These are phyloP conservation scores for Acanthosepion esculentum DNA, from an alignment of 2,888 invertebrate species.

Conservation along the genomic window DNA sequence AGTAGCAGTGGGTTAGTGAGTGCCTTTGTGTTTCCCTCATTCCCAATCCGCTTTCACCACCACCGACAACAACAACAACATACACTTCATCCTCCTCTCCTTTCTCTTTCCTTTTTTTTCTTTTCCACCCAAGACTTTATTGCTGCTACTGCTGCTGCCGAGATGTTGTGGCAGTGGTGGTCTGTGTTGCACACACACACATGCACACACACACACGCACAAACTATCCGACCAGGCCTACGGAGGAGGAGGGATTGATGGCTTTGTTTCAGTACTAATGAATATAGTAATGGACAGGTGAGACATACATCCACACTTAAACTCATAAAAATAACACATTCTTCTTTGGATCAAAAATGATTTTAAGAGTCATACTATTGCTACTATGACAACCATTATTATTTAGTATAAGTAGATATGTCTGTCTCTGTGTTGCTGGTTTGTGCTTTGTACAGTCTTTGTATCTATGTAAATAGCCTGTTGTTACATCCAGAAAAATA, in stretches of 20 bases:
- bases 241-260: conserved; percentile 33
- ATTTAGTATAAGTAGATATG: neutral
- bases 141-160: neutral
- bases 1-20: conserved; percentile 33
- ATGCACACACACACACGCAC: neutral
- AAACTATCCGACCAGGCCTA: conserved; percentile 33
- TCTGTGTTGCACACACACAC: neutral
- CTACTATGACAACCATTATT: neutral
- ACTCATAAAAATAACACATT: neutral
- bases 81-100: neutral
- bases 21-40: neutral
- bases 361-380: neutral
- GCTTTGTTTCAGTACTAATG: conserved; percentile 33
- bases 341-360: neutral
- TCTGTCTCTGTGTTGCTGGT: neutral
- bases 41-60: neutral
- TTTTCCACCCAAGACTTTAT: neutral
- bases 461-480: neutral
- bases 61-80: neutral
- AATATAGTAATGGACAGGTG: conserved; percentile 22
- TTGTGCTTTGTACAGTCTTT: neutral
- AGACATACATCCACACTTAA: neutral
- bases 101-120: neutral
- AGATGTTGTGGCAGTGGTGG: neutral
- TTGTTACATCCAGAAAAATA: neutral